These are phyloP conservation scores for Steinernema carpocapsae DNA, from an alignment of 2,888 invertebrate genomes.

Conservation along the genomic window DNA sequence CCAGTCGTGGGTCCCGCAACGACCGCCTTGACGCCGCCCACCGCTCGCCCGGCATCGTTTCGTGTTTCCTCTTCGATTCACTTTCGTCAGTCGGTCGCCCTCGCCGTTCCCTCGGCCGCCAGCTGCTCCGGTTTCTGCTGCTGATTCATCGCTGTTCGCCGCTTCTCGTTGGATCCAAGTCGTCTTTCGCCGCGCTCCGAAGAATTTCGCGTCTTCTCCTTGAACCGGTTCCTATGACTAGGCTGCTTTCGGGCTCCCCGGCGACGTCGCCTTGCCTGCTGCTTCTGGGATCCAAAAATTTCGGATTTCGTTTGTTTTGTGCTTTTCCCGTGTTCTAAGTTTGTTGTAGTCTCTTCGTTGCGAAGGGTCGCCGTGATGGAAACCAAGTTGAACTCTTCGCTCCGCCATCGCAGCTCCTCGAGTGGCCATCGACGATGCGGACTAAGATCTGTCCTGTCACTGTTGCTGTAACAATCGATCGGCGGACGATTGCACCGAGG, in stretches of 20 bases:
- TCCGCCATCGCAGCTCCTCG: neutral
- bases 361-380: too few relatives aligned
- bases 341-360: conserved; percentile 3
- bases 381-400: too few relatives aligned
- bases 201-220: neutral
- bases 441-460: neutral
- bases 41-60: neutral
- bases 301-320: conserved; percentile 32
- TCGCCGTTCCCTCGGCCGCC: too few relatives aligned
- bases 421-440: neutral
- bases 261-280: neutral
- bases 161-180: neutral
- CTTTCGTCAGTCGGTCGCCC: neutral
- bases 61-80: neutral
- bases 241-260: too few relatives aligned
- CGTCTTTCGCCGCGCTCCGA: neutral
- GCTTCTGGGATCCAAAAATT: neutral
- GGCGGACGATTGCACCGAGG: neutral
- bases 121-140: neutral
- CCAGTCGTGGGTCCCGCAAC: neutral
- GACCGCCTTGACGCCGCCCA: neutral
- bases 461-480: conserved; percentile 21
- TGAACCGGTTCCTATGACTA: too few relatives aligned
- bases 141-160: neutral
- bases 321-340: neutral